Evolutionary conservation across 2,113 vertebrate species (phyloP), one percentile per base, ranked within the genome.

Genomic region (Brachyhypopomus occidentalis): DNA sequence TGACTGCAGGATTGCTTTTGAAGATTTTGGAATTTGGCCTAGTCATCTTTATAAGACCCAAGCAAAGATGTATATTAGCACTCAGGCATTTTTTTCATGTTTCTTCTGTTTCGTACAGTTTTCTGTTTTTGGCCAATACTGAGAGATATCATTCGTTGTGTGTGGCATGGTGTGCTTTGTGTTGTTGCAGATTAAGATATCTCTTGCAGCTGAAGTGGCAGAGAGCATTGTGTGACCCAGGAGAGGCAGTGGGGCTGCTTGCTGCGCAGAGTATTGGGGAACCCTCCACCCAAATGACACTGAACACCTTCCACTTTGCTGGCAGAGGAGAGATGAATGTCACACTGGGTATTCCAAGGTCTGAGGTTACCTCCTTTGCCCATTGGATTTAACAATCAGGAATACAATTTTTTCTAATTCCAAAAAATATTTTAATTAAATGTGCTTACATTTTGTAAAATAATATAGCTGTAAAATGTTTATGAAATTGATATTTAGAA

Each of bases 241-340:
- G 98, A 0, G 98, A 99, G 84, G 97, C 97, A 0, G 97, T 99
- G 81, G 97, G 98, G 14, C 94, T 98, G 48, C 93, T 99, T 84
- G 97, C 97, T 0, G 98, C 96, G 80, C 98, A 99, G 93, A 99
- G 97, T 86, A 97, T 99, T 2, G 97, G 98, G 0, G 97, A 99
- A 19, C 98, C 98, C 30, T 99, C 98, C 84, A 99, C 98, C 3
- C 98, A 99, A 92, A 99, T 99, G 98, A 99, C 98, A 41, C 95
- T 99, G 62, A 99, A 99, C 93, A 99, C 98, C 67, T 99, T 99
- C 87, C 98, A 99, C 89, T 99, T 99, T 30, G 98, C 98, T 0
- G 98, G 98, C 88, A 96, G 98, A 93, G 98, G 98, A 86, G 98
- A 99, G 93, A 99, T 99, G 98, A 99, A 99, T 8, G 97, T 99